Evolutionary conservation across 2,113 vertebrate species (phyloP).

Genomic region (Bujurquina vittata): DNA sequence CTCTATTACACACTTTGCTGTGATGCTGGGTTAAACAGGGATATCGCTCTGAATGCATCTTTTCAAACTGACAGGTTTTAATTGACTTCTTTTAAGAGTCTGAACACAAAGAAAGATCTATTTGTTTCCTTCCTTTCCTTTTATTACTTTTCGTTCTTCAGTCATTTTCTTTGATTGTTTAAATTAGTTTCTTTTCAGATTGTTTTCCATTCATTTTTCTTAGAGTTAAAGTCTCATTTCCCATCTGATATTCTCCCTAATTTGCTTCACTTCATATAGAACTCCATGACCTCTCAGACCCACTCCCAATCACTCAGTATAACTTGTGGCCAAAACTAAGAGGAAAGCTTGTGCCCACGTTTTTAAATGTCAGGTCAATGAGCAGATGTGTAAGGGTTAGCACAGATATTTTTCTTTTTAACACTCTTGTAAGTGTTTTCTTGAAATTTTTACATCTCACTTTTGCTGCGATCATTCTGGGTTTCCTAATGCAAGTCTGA

Average conservation of each 20-base stretch:
- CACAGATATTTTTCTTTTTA: neutral
- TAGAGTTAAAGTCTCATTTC: neutral
- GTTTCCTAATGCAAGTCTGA: neutral
- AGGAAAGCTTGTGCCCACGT: neutral
- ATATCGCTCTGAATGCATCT: neutral
- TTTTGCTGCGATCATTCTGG: neutral
- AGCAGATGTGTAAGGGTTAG: neutral
- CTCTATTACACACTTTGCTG: too few relatives aligned
- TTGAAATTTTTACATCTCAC: neutral
- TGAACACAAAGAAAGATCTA: fast-evolving
- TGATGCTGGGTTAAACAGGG: neutral
- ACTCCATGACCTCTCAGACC: neutral
- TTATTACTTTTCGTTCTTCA: neutral
- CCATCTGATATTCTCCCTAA: neutral
- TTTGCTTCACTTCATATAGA: neutral
- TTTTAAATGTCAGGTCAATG: neutral
- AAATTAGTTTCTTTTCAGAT: neutral
- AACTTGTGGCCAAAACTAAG: neutral
- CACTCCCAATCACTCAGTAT: neutral
- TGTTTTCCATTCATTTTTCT: neutral
- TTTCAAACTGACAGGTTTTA: neutral
- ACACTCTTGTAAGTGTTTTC: neutral
- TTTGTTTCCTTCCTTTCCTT: neutral
- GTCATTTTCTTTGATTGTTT: neutral
- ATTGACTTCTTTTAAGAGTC: fast-evolving